Base-by-base conservation (phyloP, 2,797 vertebrate genomes). In the Sorex maritimensis region DNA sequence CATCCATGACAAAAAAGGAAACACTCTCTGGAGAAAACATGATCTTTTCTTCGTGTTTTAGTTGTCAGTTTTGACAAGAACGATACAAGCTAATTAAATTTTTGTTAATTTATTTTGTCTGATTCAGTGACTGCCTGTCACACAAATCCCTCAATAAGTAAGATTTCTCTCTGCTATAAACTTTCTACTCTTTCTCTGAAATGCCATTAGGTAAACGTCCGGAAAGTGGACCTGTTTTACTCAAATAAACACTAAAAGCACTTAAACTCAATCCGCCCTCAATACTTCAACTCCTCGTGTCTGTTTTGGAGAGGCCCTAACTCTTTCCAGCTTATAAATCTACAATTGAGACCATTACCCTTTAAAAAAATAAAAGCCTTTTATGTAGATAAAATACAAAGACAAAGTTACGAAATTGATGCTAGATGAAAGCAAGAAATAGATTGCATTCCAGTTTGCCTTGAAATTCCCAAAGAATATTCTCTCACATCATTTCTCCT, bases 41-140 rank as follows among this genome's bases (percentile, higher is more conserved):
- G 97, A 98, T 98, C 97, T 98, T 97, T 98, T 97, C 94, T 96
- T 95, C 96, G 1, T 97, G 97, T 98, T 96, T 93, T 72, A 94
- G 95, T 98, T 98, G 98, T 98, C 98, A 97, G 96, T 92, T 98
- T 98, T 98, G 98, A 98, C 98, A 98, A 97, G 95, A 98, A 97
- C 2, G 93, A 97, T 97, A 98, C 96, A 81, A 97, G 97, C 96
- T 98, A 98, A 98, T 98, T 98, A 98, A 98, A 98, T 98, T 98
- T 97, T 88, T 98, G 97, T 98, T 98, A 97, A 98, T 98, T 98
- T 98, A 97, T 98, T 98, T 97, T 97, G 97, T 98, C 98, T 98
- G 97, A 97, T 97, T 96, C 95, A 38, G 55, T 78, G 84, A 96
- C 97, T 92, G 96, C 97, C 97, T 98, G 98, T 97, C 98, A 97